Conservation (phyloP, 2,113 vertebrate genomes). For the Mus spicilegus region DNA sequence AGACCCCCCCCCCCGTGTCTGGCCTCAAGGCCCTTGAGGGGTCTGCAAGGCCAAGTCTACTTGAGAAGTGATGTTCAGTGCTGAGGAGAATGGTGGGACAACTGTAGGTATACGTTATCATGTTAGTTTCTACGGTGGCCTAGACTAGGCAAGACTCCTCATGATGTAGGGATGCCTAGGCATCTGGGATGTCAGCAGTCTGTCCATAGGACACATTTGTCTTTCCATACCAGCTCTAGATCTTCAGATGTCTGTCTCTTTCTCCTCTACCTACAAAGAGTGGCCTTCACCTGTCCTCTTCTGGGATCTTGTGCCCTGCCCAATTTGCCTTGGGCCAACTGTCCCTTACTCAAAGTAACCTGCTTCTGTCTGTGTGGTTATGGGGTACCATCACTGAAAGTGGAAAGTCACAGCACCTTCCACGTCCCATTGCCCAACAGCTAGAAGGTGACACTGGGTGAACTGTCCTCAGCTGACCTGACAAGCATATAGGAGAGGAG, state of each 20-base stretch:
- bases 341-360: not conserved
- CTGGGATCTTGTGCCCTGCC: not conserved
- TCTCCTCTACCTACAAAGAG: not conserved
- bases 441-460: not conserved
- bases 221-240: not conserved
- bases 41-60: too few species aligned
- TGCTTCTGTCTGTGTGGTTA: too few species aligned
- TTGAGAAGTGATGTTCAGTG: not conserved
- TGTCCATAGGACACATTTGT: not conserved
- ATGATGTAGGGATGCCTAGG: too few species aligned
- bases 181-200: not conserved
- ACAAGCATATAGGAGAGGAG: rapidly evolving
- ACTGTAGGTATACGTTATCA: rapidly evolving
- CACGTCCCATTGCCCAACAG: too few species aligned
- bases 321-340: not conserved
- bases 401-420: not conserved
- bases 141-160: not conserved
- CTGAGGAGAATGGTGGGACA: not conserved
- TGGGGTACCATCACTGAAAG: not conserved
- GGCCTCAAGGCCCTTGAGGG: too few species aligned
- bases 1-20: too few species aligned
- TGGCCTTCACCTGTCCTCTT: not conserved
- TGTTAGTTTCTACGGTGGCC: rapidly evolving
- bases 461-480: not conserved
- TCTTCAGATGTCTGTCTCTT: not conserved